These are phyloP conservation scores for Urocolius indicus DNA, from an alignment of 2,113 vertebrate genomes.

Conservation along the genomic window DNA sequence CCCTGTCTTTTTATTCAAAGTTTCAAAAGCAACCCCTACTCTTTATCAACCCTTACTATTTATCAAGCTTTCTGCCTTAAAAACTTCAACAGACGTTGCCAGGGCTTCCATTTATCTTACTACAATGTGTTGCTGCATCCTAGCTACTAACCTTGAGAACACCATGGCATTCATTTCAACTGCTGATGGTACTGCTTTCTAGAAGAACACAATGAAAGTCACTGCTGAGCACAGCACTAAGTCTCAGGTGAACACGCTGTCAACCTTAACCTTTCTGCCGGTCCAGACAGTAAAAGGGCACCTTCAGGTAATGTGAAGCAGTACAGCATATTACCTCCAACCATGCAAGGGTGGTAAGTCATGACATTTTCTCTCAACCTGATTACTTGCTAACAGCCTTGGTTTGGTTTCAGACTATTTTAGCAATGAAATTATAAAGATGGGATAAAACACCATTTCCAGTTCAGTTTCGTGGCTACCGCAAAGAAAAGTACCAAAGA, in stretches of 20 bases:
- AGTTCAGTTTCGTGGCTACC: not conserved
- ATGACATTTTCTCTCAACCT: not conserved
- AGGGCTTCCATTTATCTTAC: not conserved
- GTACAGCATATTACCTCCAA: not conserved
- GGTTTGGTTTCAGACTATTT: not conserved
- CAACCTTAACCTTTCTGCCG: not conserved
- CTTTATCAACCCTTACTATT: not conserved
- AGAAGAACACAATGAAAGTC: not conserved
- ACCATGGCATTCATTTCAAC: not conserved
- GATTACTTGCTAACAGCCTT: not conserved
- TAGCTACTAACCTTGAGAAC: not conserved
- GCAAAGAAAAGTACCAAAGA: not conserved
- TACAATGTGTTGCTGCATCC: not conserved
- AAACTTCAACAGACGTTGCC: not conserved
- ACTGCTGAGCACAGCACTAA: not conserved
- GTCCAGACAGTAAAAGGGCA: not conserved
- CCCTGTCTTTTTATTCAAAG: not conserved
- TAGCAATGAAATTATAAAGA: not conserved
- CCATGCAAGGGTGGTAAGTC: not conserved
- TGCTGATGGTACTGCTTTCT: not conserved
- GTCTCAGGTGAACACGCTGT: fast-evolving
- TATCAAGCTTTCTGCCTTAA: not conserved
- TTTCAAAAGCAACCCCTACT: not conserved
- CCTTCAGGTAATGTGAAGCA: not conserved
- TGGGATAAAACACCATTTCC: not conserved